These are phyloP conservation scores for Diuraphis noxia DNA, from an alignment of 1,140 invertebrate genomes.

Conservation along the genomic window DNA sequence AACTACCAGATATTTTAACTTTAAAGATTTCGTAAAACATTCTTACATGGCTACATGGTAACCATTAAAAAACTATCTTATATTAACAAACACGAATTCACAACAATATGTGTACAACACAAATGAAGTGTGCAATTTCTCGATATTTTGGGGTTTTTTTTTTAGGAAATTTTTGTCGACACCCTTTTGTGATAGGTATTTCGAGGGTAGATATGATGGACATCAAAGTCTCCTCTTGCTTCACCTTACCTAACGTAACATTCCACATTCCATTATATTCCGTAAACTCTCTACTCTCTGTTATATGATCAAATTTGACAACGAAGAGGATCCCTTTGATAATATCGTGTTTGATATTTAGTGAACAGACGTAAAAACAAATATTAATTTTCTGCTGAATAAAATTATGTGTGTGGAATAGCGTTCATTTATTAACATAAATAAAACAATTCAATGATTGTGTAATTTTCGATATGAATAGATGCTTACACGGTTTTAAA, in stretches of 20 bases:
- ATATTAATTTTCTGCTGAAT: neutral
- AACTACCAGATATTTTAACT: neutral
- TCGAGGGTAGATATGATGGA: neutral
- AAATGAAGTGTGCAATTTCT: neutral
- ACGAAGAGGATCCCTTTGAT: neutral
- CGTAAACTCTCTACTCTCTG: neutral
- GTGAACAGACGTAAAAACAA: neutral
- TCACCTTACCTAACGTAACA: neutral
- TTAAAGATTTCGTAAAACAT: neutral
- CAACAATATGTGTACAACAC: neutral
- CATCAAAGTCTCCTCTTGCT: neutral
- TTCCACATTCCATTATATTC: neutral
- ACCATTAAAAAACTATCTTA: neutral
- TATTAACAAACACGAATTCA: neutral
- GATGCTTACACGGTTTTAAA: neutral
- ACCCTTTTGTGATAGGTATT: no score
- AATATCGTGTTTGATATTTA: neutral
- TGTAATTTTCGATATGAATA: neutral
- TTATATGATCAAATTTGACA: neutral
- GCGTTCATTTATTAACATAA: neutral
- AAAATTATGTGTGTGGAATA: neutral
- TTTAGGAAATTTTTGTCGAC: neutral
- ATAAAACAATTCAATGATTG: neutral
- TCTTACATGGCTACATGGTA: neutral
- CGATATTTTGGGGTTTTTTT: neutral